Conservation (phyloP, 2,888 invertebrate genomes). For the Atethmia centrago region DNA sequence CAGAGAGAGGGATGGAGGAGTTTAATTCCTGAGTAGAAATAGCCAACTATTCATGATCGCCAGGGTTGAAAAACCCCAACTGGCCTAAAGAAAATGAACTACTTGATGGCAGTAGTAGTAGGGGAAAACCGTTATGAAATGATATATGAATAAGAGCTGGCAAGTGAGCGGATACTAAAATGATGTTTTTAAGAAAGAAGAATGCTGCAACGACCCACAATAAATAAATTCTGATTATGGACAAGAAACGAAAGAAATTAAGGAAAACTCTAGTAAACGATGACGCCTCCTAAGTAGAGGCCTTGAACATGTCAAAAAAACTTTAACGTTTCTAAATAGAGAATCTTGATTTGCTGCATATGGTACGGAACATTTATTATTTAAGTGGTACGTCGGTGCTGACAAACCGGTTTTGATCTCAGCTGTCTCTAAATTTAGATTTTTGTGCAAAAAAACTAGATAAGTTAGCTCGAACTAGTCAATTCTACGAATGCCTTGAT, state of each 20-base stretch:
- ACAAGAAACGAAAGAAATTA: neutral
- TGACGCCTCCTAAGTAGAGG: no score
- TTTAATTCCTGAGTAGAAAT: neutral
- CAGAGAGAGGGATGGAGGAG: neutral
- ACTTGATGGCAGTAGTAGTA: neutral
- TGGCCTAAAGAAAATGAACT: neutral
- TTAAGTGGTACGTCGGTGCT: no score
- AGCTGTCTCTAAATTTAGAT: conserved; percentile 21
- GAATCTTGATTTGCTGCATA: conserved; percentile 21
- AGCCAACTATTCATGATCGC: neutral
- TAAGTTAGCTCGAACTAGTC: conserved; percentile 1
- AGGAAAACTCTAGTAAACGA: neutral
- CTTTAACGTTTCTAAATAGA: neutral
- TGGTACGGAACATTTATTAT: no score
- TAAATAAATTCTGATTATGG: neutral
- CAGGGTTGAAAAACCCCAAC: neutral
- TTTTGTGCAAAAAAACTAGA: conserved; percentile 24
- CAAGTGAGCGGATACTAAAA: neutral
- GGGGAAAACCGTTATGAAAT: neutral
- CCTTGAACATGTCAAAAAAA: neutral
- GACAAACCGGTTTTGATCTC: conserved; percentile 34
- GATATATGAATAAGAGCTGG: neutral
- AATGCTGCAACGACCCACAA: neutral
- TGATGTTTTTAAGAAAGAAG: neutral
- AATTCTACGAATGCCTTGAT: conserved; percentile 10